Evolutionary conservation across 2,113 vertebrate genomes (phyloP).

Genomic region (Elgaria multicarinata): DNA sequence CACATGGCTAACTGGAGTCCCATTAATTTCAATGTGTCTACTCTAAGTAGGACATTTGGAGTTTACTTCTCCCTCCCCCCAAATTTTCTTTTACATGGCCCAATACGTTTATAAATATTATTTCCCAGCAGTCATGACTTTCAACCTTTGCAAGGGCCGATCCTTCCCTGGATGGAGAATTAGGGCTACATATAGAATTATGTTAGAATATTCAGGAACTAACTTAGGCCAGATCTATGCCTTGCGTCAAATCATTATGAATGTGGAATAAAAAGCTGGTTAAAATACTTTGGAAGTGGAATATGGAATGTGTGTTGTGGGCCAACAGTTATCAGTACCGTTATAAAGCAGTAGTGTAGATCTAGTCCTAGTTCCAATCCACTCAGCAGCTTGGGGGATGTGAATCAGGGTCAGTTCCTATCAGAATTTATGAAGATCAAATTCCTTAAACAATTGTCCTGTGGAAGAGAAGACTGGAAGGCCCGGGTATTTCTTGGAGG

Average conservation of each 20-base stretch:
- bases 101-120: background rate
- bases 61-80: too few relatives aligned
- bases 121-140: rapidly evolving
- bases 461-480: background rate
- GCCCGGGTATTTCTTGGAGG: too few relatives aligned
- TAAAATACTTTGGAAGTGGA: too few relatives aligned
- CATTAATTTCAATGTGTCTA: too few relatives aligned
- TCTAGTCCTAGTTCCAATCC: background rate
- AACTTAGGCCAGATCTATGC: too few relatives aligned
- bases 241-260: too few relatives aligned
- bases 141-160: background rate
- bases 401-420: background rate
- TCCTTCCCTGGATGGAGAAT: background rate
- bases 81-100: background rate
- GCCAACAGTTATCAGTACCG: too few relatives aligned
- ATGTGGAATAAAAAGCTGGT: too few relatives aligned
- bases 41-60: too few relatives aligned
- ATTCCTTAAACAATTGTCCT: background rate
- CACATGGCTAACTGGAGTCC: too few relatives aligned
- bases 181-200: background rate
- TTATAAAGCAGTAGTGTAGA: background rate
- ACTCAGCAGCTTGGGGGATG: too few relatives aligned
- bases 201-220: background rate
- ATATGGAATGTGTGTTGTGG: too few relatives aligned
- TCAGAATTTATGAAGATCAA: background rate